Percentiles rank a stretch among this genome's conserved stretches.
phyloP scores from a whole-genome alignment of 2,797 vertebrate genomes.

The Setipinna tenuifilis region DNA sequence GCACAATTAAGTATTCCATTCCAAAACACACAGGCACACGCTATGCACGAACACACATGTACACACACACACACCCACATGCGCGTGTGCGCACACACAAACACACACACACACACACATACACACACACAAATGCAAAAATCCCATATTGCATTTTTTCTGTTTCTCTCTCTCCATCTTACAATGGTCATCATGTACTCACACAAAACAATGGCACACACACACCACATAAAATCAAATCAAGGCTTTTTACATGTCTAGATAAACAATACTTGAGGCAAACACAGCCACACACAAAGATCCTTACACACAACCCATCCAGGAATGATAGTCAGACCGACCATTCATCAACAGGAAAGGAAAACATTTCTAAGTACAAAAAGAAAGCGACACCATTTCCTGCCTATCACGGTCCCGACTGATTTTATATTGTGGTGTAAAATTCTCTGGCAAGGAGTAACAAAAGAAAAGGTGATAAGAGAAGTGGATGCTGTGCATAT shows the following conservation, averaged over 20 bases:
- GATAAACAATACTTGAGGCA: neutral
- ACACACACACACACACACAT: constrained; percentile 11
- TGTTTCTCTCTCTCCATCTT: neutral
- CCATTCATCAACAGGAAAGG: neutral
- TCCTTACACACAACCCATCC: neutral
- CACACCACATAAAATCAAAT: constrained; percentile 6
- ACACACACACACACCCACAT: constrained; percentile 17
- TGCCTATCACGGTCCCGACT: neutral
- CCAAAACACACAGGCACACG: constrained; percentile 32
- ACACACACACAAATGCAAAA: neutral
- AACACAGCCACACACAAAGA: neutral
- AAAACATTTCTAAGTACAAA: neutral
- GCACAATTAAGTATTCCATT: constrained; percentile 54
- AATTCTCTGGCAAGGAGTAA: neutral
- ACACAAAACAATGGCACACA: neutral
- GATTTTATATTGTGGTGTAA: neutral
- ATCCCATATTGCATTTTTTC: neutral
- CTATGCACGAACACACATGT: neutral
- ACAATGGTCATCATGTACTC: neutral
- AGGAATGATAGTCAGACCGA: neutral
- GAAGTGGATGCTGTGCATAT: constrained; percentile 20
- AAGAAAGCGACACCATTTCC: neutral
- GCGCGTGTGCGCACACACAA: neutral
- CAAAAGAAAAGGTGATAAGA: constrained; percentile 30
- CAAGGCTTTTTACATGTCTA: neutral